These are phyloP conservation scores for Rhegmatorhina hoffmannsi DNA, from an alignment of 2,113 vertebrate genomes.

Conservation along the genomic window DNA sequence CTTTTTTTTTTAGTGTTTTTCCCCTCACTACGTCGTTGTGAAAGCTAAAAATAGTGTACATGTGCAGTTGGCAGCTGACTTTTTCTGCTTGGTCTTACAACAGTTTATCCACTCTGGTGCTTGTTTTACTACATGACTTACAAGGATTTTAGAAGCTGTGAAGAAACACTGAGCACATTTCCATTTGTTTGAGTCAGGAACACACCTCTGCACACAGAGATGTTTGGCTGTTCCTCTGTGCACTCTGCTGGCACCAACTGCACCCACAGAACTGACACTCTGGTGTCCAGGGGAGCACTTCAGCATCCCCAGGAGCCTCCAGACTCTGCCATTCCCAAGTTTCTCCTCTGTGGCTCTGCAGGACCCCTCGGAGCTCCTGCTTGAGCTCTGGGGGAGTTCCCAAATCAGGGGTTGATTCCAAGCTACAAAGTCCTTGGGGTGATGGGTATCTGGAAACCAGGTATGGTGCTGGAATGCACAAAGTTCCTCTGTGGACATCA, in stretches of 20 bases:
- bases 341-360: not conserved
- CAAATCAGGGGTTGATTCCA: not conserved
- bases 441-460: not conserved
- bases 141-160: not conserved
- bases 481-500: not conserved
- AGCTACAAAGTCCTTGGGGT: not conserved
- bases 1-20: not conserved
- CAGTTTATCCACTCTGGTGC: not conserved
- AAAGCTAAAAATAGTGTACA: not conserved
- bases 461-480: not conserved
- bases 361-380: not conserved
- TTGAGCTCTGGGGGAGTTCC: not conserved
- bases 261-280: not conserved
- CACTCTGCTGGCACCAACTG: not conserved
- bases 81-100: not conserved
- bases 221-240: not conserved
- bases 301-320: not conserved
- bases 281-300: not conserved
- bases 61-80: not conserved
- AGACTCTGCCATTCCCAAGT: not conserved
- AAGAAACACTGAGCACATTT: not conserved
- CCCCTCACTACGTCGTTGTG: not conserved
- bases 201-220: not conserved
- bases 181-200: not conserved
- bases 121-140: not conserved